phyloP scores from a whole-genome alignment of 2,797 vertebrate species.

The Syngnathus rostellatus region DNA sequence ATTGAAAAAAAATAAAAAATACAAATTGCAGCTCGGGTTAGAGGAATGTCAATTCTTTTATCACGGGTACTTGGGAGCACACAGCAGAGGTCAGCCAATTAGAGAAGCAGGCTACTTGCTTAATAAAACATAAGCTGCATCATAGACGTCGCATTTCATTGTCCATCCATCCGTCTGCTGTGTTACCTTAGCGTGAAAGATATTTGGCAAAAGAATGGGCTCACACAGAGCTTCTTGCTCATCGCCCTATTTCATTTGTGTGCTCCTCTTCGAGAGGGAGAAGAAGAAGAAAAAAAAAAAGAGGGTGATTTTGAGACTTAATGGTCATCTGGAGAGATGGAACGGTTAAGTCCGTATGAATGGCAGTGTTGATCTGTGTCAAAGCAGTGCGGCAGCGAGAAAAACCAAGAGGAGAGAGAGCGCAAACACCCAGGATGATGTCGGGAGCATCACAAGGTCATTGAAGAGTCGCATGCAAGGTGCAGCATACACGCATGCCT shows the following conservation, averaged over 20 bases:
- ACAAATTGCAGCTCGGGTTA: conserved; percentile 37
- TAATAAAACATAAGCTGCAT: neutral
- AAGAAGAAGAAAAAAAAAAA: neutral
- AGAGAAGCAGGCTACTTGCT: neutral
- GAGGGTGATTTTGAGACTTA: conserved; percentile 19
- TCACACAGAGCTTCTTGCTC: conserved; percentile 21
- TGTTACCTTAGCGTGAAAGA: neutral
- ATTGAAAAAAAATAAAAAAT: conserved; percentile 31
- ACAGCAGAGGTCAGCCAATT: conserved; percentile 22
- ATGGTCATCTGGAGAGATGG: conserved; percentile 22
- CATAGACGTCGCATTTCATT: neutral
- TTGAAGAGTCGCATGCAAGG: conserved; percentile 57
- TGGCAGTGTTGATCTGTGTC: conserved; percentile 39
- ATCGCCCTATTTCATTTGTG: conserved; percentile 15
- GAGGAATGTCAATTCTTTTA: conserved; percentile 13
- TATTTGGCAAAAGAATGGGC: conserved; percentile 12
- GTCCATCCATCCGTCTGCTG: neutral
- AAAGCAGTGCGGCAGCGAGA: conserved; percentile 46
- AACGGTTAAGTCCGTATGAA: conserved; percentile 18
- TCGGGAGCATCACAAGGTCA: conserved; percentile 56
- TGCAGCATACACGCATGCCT: conserved; percentile 69
- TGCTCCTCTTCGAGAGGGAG: conserved; percentile 7
- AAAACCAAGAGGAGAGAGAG: conserved; percentile 33
- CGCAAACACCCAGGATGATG: conserved; percentile 58
- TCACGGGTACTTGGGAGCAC: conserved; percentile 16